Base-by-base conservation (phyloP, 1,140 invertebrate species). In the Acromyrmex heyeri region DNA sequence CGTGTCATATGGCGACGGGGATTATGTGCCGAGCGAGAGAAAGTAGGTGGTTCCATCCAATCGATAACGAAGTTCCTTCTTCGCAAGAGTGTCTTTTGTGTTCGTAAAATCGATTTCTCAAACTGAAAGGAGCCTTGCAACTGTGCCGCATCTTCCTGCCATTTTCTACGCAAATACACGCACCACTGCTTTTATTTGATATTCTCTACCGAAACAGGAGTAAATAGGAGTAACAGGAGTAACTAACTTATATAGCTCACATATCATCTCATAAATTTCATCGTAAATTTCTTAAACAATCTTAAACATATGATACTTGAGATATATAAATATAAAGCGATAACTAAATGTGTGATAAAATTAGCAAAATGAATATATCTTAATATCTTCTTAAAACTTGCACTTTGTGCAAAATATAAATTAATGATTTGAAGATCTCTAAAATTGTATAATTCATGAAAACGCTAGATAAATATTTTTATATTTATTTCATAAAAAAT, bases 131-230 rank as follows among this genome's bases (percentile, higher is more conserved):
- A 79, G 48, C n/a, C 59, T 8, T 44, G 64, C 78, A 57, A 81
- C 10, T 38, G 78, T 48, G 64, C 64, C 44, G 61, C 76, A 30
- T 78, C 61, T 53, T 76, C 38, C 62, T 82, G 79, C 50, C 53
- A 82, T 72, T 73, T 72, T 82, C 30, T 82, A 82, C 34, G 79
- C 38, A 82, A 27, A 50, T 81, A 53, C 67, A 81, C 50, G 79
- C 79, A 72, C 7, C 79, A 61, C 44, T 12, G 61, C 44, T 79
- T 3, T 79, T 67, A 24, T 67, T 67, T 34, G 12, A 78, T 3
- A 24, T 50, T 48, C 61, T 67, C 27, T 21, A n/a, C 10, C 61
- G n/a, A 53, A 79, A 12, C 12, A 53, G 14, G 18, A 65, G 24
- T 21, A 53, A 30, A 24, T 24, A 24, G 24, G 24, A 24, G 24